Evolutionary conservation across 1,140 invertebrate species (phyloP).

Genomic region (Drosophila carrolli): DNA sequence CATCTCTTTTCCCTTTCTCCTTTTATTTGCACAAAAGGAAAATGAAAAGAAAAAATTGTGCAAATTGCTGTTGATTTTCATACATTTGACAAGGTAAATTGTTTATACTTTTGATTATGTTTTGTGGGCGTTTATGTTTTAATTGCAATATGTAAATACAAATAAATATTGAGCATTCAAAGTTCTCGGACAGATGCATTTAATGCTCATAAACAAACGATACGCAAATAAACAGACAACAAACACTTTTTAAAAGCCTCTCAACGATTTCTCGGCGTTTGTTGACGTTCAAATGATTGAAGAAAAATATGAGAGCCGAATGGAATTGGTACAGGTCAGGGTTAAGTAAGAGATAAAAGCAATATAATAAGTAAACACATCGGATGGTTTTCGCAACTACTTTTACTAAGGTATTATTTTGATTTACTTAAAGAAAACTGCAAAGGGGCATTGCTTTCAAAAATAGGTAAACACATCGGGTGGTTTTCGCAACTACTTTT

Average conservation of each 20-base stretch:
- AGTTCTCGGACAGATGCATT: conserved; percentile 38
- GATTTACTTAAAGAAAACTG: neutral
- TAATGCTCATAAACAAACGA: conserved; percentile 50
- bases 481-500: neutral
- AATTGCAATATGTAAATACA: conserved; percentile 48
- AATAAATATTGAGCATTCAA: conserved; percentile 20
- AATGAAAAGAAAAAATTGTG: conserved; percentile 8
- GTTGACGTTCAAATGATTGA: conserved; percentile 32
- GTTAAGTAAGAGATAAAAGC: conserved; percentile 1
- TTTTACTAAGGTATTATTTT: no score
- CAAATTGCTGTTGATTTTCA: conserved; percentile 39
- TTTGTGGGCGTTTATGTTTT: conserved; percentile 48
- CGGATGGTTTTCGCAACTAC: neutral
- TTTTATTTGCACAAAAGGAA: conserved; percentile 17
- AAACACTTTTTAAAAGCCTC: conserved; percentile 42
- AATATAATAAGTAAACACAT: neutral
- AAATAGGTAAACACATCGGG: neutral
- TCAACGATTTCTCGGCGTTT: conserved; percentile 21
- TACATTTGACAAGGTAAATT: conserved; percentile 32
- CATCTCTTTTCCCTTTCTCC: neutral
- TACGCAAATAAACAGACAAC: conserved; percentile 18
- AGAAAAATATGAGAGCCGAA: conserved; percentile 29
- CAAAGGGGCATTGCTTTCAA: no score
- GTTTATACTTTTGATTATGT: conserved; percentile 27
- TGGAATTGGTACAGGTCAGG: conserved; percentile 37